phyloP scores from a whole-genome alignment of 2,113 vertebrate genomes.

The Lophochroa leadbeateri region DNA sequence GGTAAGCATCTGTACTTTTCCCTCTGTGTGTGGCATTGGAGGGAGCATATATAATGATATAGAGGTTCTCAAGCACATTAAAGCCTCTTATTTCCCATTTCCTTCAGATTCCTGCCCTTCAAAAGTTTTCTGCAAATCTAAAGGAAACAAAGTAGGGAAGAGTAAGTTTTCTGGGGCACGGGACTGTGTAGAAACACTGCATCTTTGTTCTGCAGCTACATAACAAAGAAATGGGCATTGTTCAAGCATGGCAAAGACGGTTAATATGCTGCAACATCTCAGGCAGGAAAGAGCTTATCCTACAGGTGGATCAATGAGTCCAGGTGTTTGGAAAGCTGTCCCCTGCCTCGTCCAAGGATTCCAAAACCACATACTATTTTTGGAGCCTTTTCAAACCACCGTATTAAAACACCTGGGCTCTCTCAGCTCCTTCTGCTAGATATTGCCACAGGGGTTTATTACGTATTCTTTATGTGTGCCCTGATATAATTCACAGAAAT shows the following conservation, averaged over 20 bases:
- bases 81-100: background rate
- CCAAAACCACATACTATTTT: constrained; percentile 2
- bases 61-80: background rate
- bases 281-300: background rate
- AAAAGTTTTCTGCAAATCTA: background rate
- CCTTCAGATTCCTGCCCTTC: background rate
- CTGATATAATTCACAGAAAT: constrained; percentile 29
- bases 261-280: background rate
- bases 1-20: background rate
- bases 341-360: background rate
- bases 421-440: background rate
- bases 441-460: background rate
- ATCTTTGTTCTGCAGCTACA: background rate
- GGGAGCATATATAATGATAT: background rate
- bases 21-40: background rate
- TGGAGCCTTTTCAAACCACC: constrained; percentile 42
- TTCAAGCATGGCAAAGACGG: background rate
- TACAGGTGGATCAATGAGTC: constrained; percentile 26
- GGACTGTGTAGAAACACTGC: background rate
- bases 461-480: background rate
- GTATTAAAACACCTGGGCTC: constrained; percentile 41
- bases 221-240: background rate
- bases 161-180: rapidly evolving
- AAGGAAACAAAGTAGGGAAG: background rate
- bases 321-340: constrained; percentile 59